Conservation (phyloP, 2,888 invertebrate genomes). For the Pilophorus perplexus region DNA sequence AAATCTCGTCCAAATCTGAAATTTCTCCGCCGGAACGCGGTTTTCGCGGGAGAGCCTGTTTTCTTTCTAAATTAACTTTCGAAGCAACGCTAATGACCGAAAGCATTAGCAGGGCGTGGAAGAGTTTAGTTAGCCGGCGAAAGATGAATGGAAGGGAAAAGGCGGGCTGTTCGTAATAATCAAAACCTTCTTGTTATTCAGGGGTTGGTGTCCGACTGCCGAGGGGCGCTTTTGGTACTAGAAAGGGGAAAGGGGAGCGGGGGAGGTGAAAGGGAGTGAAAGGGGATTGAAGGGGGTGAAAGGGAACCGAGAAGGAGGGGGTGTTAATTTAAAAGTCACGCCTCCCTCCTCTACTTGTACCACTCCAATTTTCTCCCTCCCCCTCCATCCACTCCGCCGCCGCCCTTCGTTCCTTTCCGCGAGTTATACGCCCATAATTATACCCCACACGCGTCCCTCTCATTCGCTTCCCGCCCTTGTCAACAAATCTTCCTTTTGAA, state of each 20-base stretch:
- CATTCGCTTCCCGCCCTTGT: neutral
- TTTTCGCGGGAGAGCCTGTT: neutral
- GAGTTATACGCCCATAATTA: conserved; percentile 3
- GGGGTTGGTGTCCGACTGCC: conserved; percentile 10
- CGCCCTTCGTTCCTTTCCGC: neutral
- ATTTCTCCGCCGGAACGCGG: neutral
- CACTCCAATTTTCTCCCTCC: neutral
- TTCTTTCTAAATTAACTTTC: too few species aligned
- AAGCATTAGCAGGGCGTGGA: conserved; percentile 20
- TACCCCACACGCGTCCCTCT: conserved; percentile 1
- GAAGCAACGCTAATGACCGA: conserved; percentile 24
- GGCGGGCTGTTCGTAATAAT: conserved; percentile 31
- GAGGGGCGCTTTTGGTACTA: too few species aligned
- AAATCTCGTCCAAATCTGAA: neutral
- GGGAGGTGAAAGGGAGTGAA: too few species aligned
- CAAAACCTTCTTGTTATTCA: conserved; percentile 36
- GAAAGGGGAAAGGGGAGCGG: neutral
- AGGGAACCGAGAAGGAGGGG: too few species aligned
- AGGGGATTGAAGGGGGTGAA: too few species aligned
- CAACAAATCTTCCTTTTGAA: neutral
- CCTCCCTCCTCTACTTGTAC: neutral
- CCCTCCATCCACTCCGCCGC: neutral
- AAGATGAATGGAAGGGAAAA: conserved; percentile 19
- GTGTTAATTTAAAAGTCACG: conserved; percentile 35
- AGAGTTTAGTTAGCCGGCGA: conserved; percentile 12